phyloP scores from a whole-genome alignment of 2,113 vertebrate species.

The Carassius carassius region DNA sequence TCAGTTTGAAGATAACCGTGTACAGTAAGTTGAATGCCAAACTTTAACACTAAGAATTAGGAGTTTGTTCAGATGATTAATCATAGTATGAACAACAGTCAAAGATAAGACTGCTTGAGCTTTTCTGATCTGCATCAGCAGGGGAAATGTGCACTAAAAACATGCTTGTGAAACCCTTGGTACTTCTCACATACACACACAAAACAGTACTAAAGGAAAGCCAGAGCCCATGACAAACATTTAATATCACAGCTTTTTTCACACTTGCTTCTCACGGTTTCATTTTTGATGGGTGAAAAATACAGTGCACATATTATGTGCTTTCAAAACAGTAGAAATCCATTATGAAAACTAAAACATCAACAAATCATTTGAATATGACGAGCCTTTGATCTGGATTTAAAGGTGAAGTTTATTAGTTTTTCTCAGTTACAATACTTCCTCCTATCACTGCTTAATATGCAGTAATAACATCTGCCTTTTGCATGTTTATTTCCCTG shows the following conservation, averaged over 20 bases:
- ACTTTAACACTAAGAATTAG: not conserved
- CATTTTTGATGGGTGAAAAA: not conserved
- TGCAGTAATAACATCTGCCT: not conserved
- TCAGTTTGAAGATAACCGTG: not conserved
- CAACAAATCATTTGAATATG: not conserved
- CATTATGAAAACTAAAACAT: not conserved
- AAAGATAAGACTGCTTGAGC: not conserved
- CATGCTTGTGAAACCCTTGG: not conserved
- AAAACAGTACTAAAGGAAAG: not conserved
- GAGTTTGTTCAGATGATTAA: not conserved
- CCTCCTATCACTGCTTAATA: not conserved
- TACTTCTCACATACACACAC: not conserved
- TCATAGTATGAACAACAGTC: not conserved
- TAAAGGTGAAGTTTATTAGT: not conserved
- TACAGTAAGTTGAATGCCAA: not conserved
- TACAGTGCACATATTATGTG: not conserved
- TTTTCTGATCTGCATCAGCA: not conserved
- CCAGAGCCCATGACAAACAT: not conserved
- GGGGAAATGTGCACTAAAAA: not conserved
- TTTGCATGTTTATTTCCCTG: slow-evolving; percentile 10
- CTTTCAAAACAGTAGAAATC: not conserved
- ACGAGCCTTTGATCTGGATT: not conserved
- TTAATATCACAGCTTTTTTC: not conserved
- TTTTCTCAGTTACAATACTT: not conserved
- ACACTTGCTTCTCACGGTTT: not conserved